These are phyloP conservation scores for Aphrocallistes beatrix DNA, from an alignment of 37 sponge, comb jelly and placozoan genomes.

Conservation along the genomic window DNA sequence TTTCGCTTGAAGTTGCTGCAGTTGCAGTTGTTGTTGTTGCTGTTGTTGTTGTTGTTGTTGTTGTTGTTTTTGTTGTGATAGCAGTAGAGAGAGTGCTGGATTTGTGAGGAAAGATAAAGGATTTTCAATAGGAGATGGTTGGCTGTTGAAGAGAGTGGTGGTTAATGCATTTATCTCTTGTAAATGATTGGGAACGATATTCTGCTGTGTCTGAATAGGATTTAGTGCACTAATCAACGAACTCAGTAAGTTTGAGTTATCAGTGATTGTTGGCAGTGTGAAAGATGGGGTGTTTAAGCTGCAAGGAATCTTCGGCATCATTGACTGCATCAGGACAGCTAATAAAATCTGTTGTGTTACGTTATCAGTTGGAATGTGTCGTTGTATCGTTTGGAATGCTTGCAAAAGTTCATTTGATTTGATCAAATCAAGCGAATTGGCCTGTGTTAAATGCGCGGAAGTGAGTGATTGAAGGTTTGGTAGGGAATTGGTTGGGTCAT, in stretches of 20 bases:
- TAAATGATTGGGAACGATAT: background rate
- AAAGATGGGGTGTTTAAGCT: background rate
- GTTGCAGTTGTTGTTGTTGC: background rate
- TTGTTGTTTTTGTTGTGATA: background rate
- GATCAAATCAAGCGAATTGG: background rate
- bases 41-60: slow-evolving; percentile 19
- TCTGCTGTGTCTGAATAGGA: background rate
- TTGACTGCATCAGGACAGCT: slow-evolving; percentile 7
- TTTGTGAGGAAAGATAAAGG: background rate
- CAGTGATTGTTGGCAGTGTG: background rate
- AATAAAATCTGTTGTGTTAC: background rate
- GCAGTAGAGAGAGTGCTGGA: background rate
- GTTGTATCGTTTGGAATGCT: background rate
- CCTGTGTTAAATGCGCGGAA: background rate
- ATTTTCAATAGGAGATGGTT: slow-evolving; percentile 8
- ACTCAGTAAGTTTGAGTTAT: background rate
- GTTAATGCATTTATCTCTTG: background rate
- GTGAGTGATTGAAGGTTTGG: background rate
- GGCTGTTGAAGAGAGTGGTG: background rate
- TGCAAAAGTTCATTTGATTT: background rate
- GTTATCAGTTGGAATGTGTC: background rate
- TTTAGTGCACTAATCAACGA: background rate
- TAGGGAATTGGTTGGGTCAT: background rate
- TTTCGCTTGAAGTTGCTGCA: background rate
- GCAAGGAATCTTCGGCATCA: background rate